phyloP scores from a whole-genome alignment of 2,797 vertebrate species.

The Enteromius treurensis region DNA sequence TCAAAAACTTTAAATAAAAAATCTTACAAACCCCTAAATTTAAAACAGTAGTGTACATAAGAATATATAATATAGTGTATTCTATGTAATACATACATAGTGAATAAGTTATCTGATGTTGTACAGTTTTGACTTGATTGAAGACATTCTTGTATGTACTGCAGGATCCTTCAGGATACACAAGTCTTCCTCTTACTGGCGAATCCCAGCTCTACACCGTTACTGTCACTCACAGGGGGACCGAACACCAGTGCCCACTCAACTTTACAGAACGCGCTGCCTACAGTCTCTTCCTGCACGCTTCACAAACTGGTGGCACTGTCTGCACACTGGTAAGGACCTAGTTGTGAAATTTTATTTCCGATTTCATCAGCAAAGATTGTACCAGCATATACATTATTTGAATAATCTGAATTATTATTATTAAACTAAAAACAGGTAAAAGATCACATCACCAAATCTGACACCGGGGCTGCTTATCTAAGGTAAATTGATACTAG shows the following conservation, averaged over 20 bases:
- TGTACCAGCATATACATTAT: neutral
- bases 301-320: neutral
- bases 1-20: neutral
- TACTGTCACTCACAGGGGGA: slow-evolving; percentile 62
- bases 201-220: slow-evolving; percentile 63
- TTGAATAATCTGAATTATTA: neutral
- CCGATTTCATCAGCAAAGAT: neutral
- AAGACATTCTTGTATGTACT: slow-evolving; percentile 39
- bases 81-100: neutral
- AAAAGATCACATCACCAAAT: slow-evolving; percentile 72
- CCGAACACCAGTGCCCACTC: slow-evolving; percentile 61
- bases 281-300: slow-evolving; percentile 83
- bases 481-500: slow-evolving; percentile 69
- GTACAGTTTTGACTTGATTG: neutral
- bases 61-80: no score
- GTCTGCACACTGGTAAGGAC: slow-evolving; percentile 82
- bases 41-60: neutral
- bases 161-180: slow-evolving; percentile 83
- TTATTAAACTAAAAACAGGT: slow-evolving; percentile 63
- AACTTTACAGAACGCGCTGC: slow-evolving; percentile 70
- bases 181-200: slow-evolving; percentile 72
- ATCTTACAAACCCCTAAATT: neutral
- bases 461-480: slow-evolving; percentile 67
- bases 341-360: neutral
- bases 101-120: neutral